phyloP scores from a whole-genome alignment of 1,140 invertebrate species.

The Euwallacea fornicatus region DNA sequence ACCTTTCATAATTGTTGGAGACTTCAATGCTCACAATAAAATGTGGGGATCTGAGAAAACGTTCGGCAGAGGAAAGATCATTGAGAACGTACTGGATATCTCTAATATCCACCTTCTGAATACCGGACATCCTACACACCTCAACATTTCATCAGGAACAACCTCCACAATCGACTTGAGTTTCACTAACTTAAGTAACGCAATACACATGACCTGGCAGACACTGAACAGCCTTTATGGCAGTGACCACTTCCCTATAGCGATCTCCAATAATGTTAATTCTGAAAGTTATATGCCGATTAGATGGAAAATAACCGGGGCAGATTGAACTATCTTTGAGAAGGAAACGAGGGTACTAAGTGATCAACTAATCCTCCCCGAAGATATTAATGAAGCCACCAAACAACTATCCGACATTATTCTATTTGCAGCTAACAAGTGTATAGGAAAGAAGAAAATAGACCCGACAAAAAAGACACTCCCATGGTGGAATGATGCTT shows the following conservation, averaged over 20 bases:
- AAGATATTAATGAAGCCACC: slow-evolving; percentile 4
- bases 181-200: slow-evolving; percentile 10
- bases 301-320: slow-evolving; percentile 12
- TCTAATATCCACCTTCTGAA: slow-evolving; percentile 24
- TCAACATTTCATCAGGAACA: slow-evolving; percentile 6
- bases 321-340: slow-evolving; percentile 19
- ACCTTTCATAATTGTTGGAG: slow-evolving; percentile 29
- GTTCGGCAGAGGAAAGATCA: slow-evolving; percentile 15
- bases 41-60: slow-evolving; percentile 25
- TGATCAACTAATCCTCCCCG: not conserved
- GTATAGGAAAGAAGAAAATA: slow-evolving; percentile 15
- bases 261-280: slow-evolving; percentile 12
- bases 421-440: slow-evolving; percentile 8
- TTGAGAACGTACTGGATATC: slow-evolving; percentile 28
- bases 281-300: not conserved
- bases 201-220: not conserved
- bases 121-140: slow-evolving; percentile 19
- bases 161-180: slow-evolving; percentile 24
- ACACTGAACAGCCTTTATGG: not conserved
- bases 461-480: slow-evolving; percentile 9
- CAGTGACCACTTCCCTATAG: not conserved
- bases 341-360: slow-evolving; percentile 1
- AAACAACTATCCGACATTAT: slow-evolving; percentile 5
- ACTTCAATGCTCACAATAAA: slow-evolving; percentile 34
- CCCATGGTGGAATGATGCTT: slow-evolving; percentile 30